A percentile compares a stretch with the other conserved stretches of the same genome.
phyloP scores from a whole-genome alignment of 2,113 vertebrate species.

The Osmerus eperlanus region DNA sequence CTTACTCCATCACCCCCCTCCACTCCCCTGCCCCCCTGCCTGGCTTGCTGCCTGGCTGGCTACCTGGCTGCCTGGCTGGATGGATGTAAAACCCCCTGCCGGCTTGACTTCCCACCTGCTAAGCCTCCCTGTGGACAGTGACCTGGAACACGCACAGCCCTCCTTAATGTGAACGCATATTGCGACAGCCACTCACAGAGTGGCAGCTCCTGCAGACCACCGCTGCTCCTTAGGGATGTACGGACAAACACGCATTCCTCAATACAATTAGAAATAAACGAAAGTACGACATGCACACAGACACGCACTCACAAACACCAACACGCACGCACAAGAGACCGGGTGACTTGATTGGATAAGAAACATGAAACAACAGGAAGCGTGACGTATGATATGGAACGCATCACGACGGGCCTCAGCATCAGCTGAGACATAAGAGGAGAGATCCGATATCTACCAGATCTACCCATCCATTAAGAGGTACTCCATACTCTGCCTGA shows the following conservation, averaged over 20 bases:
- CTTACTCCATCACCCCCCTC: neutral
- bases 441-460: neutral
- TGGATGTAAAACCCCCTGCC: conserved; percentile 1
- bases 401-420: neutral
- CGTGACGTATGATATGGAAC: no score
- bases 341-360: neutral
- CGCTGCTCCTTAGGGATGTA: conserved; percentile 25
- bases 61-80: neutral
- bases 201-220: conserved; percentile 7
- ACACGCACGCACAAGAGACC: neutral
- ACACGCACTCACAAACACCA: neutral
- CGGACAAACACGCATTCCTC: conserved; percentile 28
- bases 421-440: no score
- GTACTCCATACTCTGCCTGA: neutral
- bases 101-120: conserved; percentile 28
- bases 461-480: neutral
- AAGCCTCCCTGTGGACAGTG: conserved; percentile 18
- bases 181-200: conserved; percentile 42
- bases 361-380: no score
- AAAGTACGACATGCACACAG: neutral
- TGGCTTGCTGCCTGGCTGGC: neutral
- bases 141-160: conserved; percentile 27
- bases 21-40: no score
- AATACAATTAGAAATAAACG: conserved; percentile 13
- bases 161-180: conserved; percentile 44